phyloP scores from a whole-genome alignment of 2,797 vertebrate genomes.

The Fringilla coelebs region DNA sequence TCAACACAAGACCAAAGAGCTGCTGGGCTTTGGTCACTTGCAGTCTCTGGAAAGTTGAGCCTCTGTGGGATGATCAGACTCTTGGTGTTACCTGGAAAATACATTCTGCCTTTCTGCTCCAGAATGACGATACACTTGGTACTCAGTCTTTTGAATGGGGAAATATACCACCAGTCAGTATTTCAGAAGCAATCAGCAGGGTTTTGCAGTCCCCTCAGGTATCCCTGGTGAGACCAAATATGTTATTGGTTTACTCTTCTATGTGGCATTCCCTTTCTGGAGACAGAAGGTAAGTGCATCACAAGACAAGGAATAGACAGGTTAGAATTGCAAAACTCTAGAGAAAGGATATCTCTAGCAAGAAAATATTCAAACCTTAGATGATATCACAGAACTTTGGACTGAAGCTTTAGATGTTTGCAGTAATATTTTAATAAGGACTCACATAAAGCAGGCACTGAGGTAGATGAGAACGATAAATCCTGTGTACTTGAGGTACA shows the following conservation, averaged over 20 bases:
- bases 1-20: background rate
- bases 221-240: background rate
- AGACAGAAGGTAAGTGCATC: background rate
- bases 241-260: background rate
- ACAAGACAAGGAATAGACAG: background rate
- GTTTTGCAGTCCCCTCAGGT: background rate
- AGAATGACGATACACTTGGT: background rate
- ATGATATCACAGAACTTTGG: background rate
- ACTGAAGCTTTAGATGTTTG: background rate
- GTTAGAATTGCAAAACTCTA: background rate
- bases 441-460: background rate
- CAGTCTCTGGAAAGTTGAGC: background rate
- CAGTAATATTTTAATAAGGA: constrained; percentile 11
- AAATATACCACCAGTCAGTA: background rate
- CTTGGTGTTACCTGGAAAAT: background rate
- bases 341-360: background rate
- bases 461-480: background rate
- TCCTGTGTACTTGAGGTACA: background rate
- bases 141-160: background rate
- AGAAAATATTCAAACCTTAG: background rate
- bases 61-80: background rate
- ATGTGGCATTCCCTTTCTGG: background rate
- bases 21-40: background rate
- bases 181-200: background rate
- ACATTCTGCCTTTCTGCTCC: background rate